A percentile compares a stretch with the other conserved stretches of the same genome.
phyloP scores from a whole-genome alignment of 2,113 vertebrate genomes.

The Halcyon malimbica region DNA sequence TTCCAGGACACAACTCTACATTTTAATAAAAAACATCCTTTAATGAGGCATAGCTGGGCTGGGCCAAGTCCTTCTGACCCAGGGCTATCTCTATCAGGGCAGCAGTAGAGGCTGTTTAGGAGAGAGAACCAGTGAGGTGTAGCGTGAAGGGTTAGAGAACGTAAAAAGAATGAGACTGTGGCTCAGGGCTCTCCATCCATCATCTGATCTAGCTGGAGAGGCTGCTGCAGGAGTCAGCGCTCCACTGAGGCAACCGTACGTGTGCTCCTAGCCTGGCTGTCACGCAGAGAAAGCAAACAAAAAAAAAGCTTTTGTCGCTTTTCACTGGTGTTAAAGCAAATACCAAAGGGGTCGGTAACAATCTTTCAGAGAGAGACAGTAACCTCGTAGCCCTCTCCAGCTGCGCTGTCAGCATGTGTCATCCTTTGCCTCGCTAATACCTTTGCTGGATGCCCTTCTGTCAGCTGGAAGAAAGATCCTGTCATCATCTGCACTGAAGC shows the following conservation, averaged over 20 bases:
- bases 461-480: constrained; percentile 26
- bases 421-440: constrained; percentile 12
- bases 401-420: constrained; percentile 30
- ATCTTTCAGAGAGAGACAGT: neutral
- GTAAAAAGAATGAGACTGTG: neutral
- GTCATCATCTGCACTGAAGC: neutral
- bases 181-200: neutral
- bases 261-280: neutral
- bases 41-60: neutral
- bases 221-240: neutral
- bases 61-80: neutral
- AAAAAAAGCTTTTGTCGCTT: neutral
- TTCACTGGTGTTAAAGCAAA: constrained; percentile 12
- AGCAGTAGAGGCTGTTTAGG: neutral
- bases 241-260: neutral
- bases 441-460: constrained; percentile 5
- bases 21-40: neutral
- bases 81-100: neutral
- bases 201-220: neutral
- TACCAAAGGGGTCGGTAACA: neutral
- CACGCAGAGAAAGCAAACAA: neutral
- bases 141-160: neutral
- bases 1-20: neutral
- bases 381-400: constrained; percentile 13
- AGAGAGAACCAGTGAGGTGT: neutral